These are phyloP conservation scores for Microcebus griseorufus DNA, from an alignment of 2,113 vertebrate genomes.

Conservation along the genomic window DNA sequence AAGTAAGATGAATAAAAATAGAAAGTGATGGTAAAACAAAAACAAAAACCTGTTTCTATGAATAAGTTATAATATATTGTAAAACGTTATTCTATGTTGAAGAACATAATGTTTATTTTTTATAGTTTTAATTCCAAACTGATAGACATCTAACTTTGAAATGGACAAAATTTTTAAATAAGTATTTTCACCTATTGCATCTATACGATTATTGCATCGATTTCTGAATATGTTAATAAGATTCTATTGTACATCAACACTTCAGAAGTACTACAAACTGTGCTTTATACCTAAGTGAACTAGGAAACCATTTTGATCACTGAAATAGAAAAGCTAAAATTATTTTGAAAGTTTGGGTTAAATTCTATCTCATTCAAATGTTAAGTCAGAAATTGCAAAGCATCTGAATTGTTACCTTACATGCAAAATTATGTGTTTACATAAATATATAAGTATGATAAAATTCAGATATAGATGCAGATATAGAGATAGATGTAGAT, in stretches of 20 bases:
- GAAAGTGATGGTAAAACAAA: background rate
- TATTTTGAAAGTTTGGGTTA: background rate
- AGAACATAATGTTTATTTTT: background rate
- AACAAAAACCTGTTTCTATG: background rate
- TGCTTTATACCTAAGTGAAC: background rate
- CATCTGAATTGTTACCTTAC: background rate
- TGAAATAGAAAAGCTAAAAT: background rate
- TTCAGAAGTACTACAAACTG: background rate
- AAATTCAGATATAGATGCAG: background rate
- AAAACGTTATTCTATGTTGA: background rate
- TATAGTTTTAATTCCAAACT: background rate
- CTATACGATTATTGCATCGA: background rate
- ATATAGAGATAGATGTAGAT: background rate
- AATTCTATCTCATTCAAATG: background rate
- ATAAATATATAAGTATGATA: background rate
- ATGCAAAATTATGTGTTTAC: background rate
- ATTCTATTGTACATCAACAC: background rate
- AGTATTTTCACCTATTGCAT: background rate
- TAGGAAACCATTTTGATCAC: background rate
- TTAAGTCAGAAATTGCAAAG: background rate
- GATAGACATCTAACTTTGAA: background rate
- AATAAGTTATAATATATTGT: background rate
- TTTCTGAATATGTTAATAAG: background rate
- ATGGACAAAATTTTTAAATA: background rate
- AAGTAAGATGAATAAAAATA: background rate